Conservation (phyloP, 2,888 invertebrate genomes). For the Herminia tarsipennalis region DNA sequence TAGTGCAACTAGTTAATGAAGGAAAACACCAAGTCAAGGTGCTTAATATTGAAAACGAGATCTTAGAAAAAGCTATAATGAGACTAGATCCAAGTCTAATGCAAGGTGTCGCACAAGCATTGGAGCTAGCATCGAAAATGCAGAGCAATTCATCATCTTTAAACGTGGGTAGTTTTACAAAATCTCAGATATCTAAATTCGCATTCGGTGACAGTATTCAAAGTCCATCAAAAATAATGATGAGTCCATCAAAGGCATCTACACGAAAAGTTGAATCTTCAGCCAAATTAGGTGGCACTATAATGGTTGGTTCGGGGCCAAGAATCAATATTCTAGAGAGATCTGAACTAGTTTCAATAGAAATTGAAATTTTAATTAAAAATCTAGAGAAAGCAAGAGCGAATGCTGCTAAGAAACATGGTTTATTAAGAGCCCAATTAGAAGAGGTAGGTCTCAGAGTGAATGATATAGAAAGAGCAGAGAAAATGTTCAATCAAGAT, state of each 20-base stretch:
- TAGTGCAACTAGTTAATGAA: slow-evolving; percentile 64
- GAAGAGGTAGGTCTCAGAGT: slow-evolving; percentile 85
- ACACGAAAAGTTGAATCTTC: slow-evolving; percentile 68
- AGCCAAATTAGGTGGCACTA: slow-evolving; percentile 64
- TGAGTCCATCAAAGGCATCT: slow-evolving; percentile 57
- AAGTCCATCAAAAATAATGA: slow-evolving; percentile 60
- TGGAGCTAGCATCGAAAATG: slow-evolving; percentile 68
- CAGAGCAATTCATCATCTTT: slow-evolving; percentile 58
- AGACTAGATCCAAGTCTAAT: slow-evolving; percentile 77
- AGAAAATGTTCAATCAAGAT: slow-evolving; percentile 76
- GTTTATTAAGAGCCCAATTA: slow-evolving; percentile 76
- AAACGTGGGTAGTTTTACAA: slow-evolving; percentile 58
- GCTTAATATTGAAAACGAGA: slow-evolving; percentile 79
- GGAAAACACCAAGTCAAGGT: slow-evolving; percentile 62
- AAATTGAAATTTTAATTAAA: slow-evolving; percentile 76
- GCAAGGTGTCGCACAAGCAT: slow-evolving; percentile 74
- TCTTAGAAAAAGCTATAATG: slow-evolving; percentile 77
- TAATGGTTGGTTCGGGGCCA: slow-evolving; percentile 62
- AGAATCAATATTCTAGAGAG: slow-evolving; percentile 82
- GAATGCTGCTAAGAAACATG: slow-evolving; percentile 66
- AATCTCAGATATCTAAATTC: slow-evolving; percentile 62
- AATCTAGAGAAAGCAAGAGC: slow-evolving; percentile 58
- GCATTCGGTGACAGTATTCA: slow-evolving; percentile 56
- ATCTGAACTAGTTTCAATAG: slow-evolving; percentile 77
- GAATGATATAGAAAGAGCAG: slow-evolving; percentile 77